A percentile compares a stretch with the other conserved stretches of the same genome.
Conservation (phyloP, 2,797 vertebrate species). For the Sebastolobus alascanus region DNA sequence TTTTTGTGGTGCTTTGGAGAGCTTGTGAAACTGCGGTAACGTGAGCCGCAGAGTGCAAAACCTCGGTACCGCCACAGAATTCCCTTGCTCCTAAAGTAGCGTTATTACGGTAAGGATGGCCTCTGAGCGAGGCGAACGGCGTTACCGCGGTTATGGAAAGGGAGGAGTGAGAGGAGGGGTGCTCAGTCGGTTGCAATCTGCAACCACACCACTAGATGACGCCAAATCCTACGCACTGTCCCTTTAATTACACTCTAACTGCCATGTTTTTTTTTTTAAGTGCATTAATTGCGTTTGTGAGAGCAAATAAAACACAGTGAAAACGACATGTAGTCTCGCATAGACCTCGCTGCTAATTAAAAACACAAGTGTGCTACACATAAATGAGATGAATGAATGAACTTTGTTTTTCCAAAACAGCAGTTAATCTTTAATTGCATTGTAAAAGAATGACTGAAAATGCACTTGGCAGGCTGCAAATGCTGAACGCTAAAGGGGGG, state of each 20-base stretch:
- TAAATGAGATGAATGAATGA: not conserved
- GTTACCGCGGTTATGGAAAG: too few relatives aligned
- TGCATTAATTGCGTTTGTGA: not conserved
- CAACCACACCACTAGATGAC: too few relatives aligned
- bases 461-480: not conserved
- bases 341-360: slow-evolving; percentile 4
- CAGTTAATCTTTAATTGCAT: not conserved
- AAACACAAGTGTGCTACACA: not conserved
- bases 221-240: too few relatives aligned
- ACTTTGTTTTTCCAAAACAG: not conserved
- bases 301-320: slow-evolving; percentile 4
- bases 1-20: not conserved
- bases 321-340: not conserved
- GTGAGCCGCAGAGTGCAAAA: too few relatives aligned
- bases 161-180: too few relatives aligned
- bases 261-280: not conserved
- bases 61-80: too few relatives aligned
- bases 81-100: too few relatives aligned
- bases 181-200: too few relatives aligned
- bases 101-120: too few relatives aligned
- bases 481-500: not conserved
- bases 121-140: rapidly evolving
- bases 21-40: too few relatives aligned
- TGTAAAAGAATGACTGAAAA: slow-evolving; percentile 4
- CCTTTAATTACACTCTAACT: not conserved